Base-by-base conservation (phyloP, 2,797 vertebrate genomes). In the Oreortyx pictus region DNA sequence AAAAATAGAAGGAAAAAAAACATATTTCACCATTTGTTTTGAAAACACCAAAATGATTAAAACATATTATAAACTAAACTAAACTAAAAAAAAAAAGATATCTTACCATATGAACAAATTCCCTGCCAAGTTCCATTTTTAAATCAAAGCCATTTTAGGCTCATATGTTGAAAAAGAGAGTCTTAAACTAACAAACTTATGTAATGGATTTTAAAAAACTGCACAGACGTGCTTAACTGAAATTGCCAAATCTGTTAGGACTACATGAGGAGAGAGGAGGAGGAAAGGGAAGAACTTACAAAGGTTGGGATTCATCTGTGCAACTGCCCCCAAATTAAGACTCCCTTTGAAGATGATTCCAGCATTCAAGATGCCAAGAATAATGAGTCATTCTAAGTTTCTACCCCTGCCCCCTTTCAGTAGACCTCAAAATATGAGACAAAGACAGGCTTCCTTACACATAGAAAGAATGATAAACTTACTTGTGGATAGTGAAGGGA, bases 1-100 rank as follows among this genome's bases (percentile, higher is more conserved):
- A 97, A 97, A 97, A 97, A 97, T 96, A 97, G 96, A 97, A 93
- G 79, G 72, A 49, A 89, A 79, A 56, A 91, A 33, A 16, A 15
- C 95, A 93, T 96, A 97, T 97, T 97, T 97, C 92, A 97, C 95
- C 97, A 97, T 97, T 97, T 97, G 97, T 97, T 97, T 97, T 97
- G 95, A 97, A 97, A 98, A 97, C 96, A 97, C 93, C 92, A 94
- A 95, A 97, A 97, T 96, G 95, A 97, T 97, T 97, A 97, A 97
- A 97, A 97, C 96, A 96, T 92, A 96, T 96, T 97, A 97, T 96
- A 97, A 97, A 97, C 35, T 87, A 97, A 97, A 96, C 93, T 81
- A 96, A 95, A 94, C 91, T 85, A 90, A 91, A 88, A 92, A 92
- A 78, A 94, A 89, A 81, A 43, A 77, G n/a, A 81, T 41, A 43